Percentiles rank a stretch among this genome's conserved stretches.
Conservation (phyloP, 1,140 invertebrate species). For the Drosophila parabipectinata region DNA sequence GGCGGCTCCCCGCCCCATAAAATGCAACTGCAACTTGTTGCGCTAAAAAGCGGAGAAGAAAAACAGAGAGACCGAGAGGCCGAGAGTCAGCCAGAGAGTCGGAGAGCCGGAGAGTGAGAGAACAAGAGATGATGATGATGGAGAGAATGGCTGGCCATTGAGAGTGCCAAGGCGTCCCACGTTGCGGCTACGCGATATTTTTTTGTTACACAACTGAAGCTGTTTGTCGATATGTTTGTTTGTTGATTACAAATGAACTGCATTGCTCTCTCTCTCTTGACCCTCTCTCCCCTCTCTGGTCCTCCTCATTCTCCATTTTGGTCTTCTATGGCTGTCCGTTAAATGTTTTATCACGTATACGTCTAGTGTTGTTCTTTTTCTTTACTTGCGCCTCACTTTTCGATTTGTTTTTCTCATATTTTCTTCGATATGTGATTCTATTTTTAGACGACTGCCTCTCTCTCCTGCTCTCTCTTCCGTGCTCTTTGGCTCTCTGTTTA, state of each 20-base stretch:
- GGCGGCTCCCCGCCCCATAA: conserved; percentile 29
- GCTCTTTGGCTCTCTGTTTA: conserved; percentile 66
- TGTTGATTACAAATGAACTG: conserved; percentile 49
- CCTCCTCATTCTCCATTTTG: conserved; percentile 40
- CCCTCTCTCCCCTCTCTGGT: neutral
- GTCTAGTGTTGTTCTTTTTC: conserved; percentile 26
- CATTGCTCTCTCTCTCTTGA: conserved; percentile 12
- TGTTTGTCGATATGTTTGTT: conserved; percentile 41
- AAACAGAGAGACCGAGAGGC: conserved; percentile 10
- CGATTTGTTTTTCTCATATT: conserved; percentile 67
- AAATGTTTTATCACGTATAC: conserved; percentile 80
- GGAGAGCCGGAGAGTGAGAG: conserved; percentile 1
- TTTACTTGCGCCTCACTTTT: conserved; percentile 20
- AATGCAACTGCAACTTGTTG: conserved; percentile 72
- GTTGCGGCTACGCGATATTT: conserved; percentile 76
- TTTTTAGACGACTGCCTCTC: conserved; percentile 56
- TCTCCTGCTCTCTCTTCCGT: conserved; percentile 1
- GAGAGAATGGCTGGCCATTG: neutral
- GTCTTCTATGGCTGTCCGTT: conserved; percentile 48
- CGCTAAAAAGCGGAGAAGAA: conserved; percentile 14
- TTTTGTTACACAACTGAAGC: conserved; percentile 69
- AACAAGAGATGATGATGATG: neutral
- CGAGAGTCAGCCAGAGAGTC: neutral
- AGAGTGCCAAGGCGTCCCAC: conserved; percentile 27
- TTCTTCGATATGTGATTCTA: conserved; percentile 72